Base-by-base conservation (phyloP, 1,140 invertebrate genomes). In the Anagrus nilaparvatae region DNA sequence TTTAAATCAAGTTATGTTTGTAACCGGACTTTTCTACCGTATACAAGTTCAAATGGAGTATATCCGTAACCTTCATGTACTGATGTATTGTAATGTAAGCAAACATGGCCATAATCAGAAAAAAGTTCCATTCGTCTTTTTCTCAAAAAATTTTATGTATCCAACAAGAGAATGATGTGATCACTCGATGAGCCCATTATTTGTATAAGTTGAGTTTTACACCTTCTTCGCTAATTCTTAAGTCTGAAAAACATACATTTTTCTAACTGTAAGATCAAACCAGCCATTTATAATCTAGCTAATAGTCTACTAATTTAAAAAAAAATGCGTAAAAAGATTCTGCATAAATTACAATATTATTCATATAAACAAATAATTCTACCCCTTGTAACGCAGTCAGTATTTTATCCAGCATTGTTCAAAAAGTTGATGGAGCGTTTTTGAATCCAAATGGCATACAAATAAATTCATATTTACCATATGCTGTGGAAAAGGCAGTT, bases 291-390 rank as follows among this genome's bases (percentile, higher is more conserved):
- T 37, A 37, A 21, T 37, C 23, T 37, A 13, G 10, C 18, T 12
- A 37, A 2, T 13, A 67, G 51, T 34, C 46, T 14, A 9, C 36
- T 6, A 5, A 66, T 24, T 54, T 44, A 23, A 35, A 17, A 1
- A 56, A 28, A 34, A 64, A 60, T 23, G 56, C 47, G 12, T 63
- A 50, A 33, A 63, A 54, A 14, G 44, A 53, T 16, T 48, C 37
- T 3, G 45, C 44, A 37, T 48, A 56, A 13, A 67, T 45, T 1
- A 68, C 44, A 0, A 68, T 51, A 38, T 63, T 56, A 29, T 65
- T 62, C 21, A 63, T 20, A 37, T 58, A 65, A 16, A 46, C 51
- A 18, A 51, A 44, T 27, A 33, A 47, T 9, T 8, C 33, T 5
- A 5, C 33, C 8, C 47, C 40, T 20, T 51, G 49, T 0, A 58